Evolutionary conservation across 2,888 invertebrate species (phyloP), one percentile per base, ranked within the genome.

Genomic region (Latheticus oryzae): DNA sequence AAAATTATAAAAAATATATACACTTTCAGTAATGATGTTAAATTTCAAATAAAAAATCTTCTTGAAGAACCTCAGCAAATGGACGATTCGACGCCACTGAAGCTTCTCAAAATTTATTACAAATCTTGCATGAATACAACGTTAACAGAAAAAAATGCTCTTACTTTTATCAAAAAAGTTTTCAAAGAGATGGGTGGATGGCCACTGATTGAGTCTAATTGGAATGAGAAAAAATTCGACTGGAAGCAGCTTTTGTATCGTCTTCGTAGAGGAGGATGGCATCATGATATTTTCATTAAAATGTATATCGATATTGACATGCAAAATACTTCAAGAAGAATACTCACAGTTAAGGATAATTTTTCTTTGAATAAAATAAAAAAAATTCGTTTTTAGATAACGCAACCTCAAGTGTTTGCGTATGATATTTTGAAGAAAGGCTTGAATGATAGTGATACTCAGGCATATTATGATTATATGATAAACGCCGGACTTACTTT

Each of bases 31-130:
- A 21, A 47, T 15, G 28, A 17, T 16, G 38, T 37, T 5, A 15
- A 24, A 5, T 5, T 16, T 5, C 30, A 56, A 33, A 1, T 38
- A 24, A 24, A 16, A 23, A 28, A 13, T 11, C 24, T 55, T 9
- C 32, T 37, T n/a, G 35, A 56, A 43, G 42, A 48, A 24, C 52
- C 50, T n/a, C 5, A 17, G 5, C n/a, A 32, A 15, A 66, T 63
- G 3, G 66, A 71, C 5, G 78, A 79, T 7, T 76, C 77, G 0
- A 75, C 76, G 30, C 77, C 79, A 47, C 77, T 80, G 60, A 76
- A 75, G 42, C 65, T 80, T 53, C 76, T 80, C 15, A 81, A 81
- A 61, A 64, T 75, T 12, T 72, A 79, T 13, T 68, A 62, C 51
- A 52, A 59, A 17, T 53, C 62, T 3, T 71, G 71, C 23, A 60